These are phyloP conservation scores for Progne subis DNA, from an alignment of 2,113 vertebrate species.

Conservation along the genomic window DNA sequence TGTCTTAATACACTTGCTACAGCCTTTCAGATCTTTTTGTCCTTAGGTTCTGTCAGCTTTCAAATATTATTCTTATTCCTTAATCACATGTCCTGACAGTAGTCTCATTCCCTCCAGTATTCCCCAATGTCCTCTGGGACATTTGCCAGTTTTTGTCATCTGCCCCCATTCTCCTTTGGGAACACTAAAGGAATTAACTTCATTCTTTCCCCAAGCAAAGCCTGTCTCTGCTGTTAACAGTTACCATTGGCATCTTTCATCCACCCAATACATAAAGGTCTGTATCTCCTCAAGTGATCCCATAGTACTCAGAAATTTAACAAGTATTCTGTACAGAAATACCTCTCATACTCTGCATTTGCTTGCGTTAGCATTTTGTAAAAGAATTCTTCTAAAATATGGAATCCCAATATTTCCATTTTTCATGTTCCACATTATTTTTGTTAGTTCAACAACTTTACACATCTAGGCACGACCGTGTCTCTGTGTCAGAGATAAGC, in stretches of 20 bases:
- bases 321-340: neutral
- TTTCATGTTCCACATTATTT: neutral
- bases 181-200: conserved; percentile 56
- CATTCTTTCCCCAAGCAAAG: conserved; percentile 11
- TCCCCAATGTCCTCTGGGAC: conserved; percentile 40
- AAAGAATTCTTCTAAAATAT: neutral
- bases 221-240: conserved; percentile 5
- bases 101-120: conserved; percentile 21
- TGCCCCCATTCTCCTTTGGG: conserved; percentile 27
- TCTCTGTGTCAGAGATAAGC: neutral
- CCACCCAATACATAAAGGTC: neutral
- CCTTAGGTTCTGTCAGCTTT: neutral
- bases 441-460: neutral
- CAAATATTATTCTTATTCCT: conserved; percentile 15
- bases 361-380: neutral
- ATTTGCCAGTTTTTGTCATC: conserved; percentile 59
- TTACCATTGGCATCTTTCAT: neutral
- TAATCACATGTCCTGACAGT: conserved; percentile 28
- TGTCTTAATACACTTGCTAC: neutral
- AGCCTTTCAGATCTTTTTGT: neutral
- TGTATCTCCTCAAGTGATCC: neutral
- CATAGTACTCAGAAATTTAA: neutral
- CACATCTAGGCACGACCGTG: too few relatives aligned
- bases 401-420: neutral
- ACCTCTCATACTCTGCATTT: neutral